phyloP scores from a whole-genome alignment of 1,140 invertebrate species.

The Drosophila busckii region DNA sequence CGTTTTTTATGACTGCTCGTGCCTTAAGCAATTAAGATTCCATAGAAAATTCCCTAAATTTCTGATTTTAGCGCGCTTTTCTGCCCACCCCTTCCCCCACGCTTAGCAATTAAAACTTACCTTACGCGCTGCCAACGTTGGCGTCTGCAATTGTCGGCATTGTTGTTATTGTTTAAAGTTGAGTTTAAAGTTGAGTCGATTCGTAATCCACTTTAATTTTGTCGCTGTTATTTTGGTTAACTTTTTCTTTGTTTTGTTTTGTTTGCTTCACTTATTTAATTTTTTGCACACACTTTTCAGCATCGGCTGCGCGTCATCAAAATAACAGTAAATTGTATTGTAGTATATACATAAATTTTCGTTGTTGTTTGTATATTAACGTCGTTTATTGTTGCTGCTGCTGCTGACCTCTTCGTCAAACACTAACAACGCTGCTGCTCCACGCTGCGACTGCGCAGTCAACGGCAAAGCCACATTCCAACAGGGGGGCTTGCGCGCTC shows the following conservation, averaged over 20 bases:
- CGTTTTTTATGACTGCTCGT: slow-evolving; percentile 14
- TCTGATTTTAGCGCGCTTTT: slow-evolving; percentile 2
- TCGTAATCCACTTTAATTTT: slow-evolving; percentile 1
- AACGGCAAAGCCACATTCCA: slow-evolving; percentile 63
- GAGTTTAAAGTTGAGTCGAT: slow-evolving; percentile 51
- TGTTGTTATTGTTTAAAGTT: slow-evolving; percentile 13
- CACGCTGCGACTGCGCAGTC: slow-evolving; percentile 66
- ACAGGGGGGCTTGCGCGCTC: slow-evolving; percentile 25
- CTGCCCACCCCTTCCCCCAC: not conserved
- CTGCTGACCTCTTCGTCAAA: slow-evolving; percentile 58
- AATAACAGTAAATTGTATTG: slow-evolving; percentile 65
- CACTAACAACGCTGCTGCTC: slow-evolving; percentile 46
- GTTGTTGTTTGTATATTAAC: slow-evolving; percentile 23
- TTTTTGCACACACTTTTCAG: slow-evolving; percentile 36
- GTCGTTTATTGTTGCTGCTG: slow-evolving; percentile 24
- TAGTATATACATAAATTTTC: slow-evolving; percentile 37
- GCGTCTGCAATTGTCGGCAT: slow-evolving; percentile 51
- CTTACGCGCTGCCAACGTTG: slow-evolving; percentile 57
- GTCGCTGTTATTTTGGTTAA: slow-evolving; percentile 9
- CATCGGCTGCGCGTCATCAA: slow-evolving; percentile 31
- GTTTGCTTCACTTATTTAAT: slow-evolving; percentile 12
- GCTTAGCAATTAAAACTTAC: slow-evolving; percentile 28
- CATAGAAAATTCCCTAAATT: slow-evolving; percentile 19
- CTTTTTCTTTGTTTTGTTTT: slow-evolving; percentile 22
- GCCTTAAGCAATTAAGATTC: slow-evolving; percentile 29